phyloP scores from a whole-genome alignment of 1,140 invertebrate species.

The Dreissena polymorpha region DNA sequence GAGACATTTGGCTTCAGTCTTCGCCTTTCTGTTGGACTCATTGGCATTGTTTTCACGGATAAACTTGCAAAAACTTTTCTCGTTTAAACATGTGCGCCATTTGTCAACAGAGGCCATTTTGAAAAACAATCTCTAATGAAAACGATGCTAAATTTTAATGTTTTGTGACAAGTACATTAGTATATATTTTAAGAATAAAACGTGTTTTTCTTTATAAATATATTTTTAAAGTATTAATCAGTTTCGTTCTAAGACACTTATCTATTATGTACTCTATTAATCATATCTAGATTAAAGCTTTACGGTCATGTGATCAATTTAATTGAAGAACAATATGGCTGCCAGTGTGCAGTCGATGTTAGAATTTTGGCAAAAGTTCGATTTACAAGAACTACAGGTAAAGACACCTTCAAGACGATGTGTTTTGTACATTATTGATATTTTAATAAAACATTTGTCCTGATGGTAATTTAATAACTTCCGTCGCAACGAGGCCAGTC shows the following conservation, averaged over 20 bases:
- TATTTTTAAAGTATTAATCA: too few relatives aligned
- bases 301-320: slow-evolving; percentile 80
- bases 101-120: slow-evolving; percentile 71
- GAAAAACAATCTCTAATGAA: background rate
- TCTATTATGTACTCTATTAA: too few relatives aligned
- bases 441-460: too few relatives aligned
- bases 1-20: slow-evolving; percentile 71
- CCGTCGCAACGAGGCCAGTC: too few relatives aligned
- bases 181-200: too few relatives aligned
- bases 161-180: too few relatives aligned
- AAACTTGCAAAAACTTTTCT: slow-evolving; percentile 69
- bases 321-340: slow-evolving; percentile 81
- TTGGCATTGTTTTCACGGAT: slow-evolving; percentile 69
- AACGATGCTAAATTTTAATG: background rate
- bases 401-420: slow-evolving; percentile 2
- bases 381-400: slow-evolving; percentile 81
- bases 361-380: slow-evolving; percentile 81
- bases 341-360: slow-evolving; percentile 80
- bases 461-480: too few relatives aligned
- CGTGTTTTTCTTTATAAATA: too few relatives aligned
- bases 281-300: too few relatives aligned
- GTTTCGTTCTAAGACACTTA: too few relatives aligned
- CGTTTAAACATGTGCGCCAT: slow-evolving; percentile 74
- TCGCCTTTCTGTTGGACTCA: slow-evolving; percentile 54
- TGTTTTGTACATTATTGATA: too few relatives aligned